A percentile compares a stretch with the other conserved stretches of the same genome.
phyloP scores from a whole-genome alignment of 2,888 invertebrate genomes.

The Amphiduros pacificus region DNA sequence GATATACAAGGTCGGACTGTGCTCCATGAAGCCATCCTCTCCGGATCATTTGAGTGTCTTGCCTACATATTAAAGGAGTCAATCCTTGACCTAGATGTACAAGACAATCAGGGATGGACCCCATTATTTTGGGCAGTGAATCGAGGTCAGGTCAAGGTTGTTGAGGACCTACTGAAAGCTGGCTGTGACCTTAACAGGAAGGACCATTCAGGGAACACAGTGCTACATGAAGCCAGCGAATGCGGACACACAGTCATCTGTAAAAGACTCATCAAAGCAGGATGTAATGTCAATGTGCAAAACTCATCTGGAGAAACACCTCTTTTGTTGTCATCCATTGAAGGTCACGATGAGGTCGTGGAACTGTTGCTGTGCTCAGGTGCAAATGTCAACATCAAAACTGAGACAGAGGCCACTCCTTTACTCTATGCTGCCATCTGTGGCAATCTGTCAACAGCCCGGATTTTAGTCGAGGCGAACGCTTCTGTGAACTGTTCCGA shows the following conservation, averaged over 20 bases:
- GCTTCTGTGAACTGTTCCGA: conserved; percentile 15
- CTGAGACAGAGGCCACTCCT: conserved; percentile 36
- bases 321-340: conserved; percentile 7
- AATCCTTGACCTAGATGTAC: conserved; percentile 3
- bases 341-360: conserved; percentile 18
- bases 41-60: conserved; percentile 3
- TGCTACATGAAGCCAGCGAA: conserved; percentile 48
- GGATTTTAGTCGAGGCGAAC: conserved; percentile 5
- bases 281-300: conserved; percentile 34
- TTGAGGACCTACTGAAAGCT: conserved; percentile 42
- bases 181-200: conserved; percentile 36
- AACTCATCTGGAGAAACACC: conserved; percentile 30
- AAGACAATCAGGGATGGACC: conserved; percentile 17
- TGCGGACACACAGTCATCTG: conserved; percentile 45
- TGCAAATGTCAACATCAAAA: conserved; percentile 29
- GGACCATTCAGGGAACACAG: conserved; percentile 32
- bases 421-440: conserved; percentile 34
- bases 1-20: conserved; percentile 10
- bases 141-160: conserved; percentile 37
- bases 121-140: conserved; percentile 32
- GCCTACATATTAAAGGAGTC: not conserved
- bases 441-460: conserved; percentile 14
- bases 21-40: conserved; percentile 16
- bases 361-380: conserved; percentile 15
- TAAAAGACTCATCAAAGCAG: conserved; percentile 39